Conservation (phyloP, 2,888 invertebrate genomes). For the Machimus rusticus region DNA sequence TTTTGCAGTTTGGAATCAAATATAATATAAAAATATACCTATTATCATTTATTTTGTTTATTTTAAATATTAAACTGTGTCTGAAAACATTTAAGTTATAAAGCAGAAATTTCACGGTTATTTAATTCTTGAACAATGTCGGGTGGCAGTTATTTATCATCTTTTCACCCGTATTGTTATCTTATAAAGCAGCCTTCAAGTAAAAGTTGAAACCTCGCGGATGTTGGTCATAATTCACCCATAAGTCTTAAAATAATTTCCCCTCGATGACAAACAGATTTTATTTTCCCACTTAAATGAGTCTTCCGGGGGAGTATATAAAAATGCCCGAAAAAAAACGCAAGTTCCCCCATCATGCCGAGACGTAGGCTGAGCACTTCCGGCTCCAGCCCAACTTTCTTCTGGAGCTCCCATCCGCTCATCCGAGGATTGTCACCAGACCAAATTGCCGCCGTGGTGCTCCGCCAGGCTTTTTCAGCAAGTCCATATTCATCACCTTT, state of each 20-base stretch:
- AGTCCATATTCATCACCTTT: slow-evolving; percentile 18
- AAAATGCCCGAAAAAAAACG: not conserved
- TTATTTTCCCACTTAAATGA: not conserved
- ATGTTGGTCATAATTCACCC: not conserved
- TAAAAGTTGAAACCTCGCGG: not conserved
- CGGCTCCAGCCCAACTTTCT: not conserved
- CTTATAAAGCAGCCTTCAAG: not conserved
- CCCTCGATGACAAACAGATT: slow-evolving; percentile 19
- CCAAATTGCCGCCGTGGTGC: not conserved
- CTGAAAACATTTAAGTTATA: not conserved
- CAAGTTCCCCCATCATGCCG: not conserved
- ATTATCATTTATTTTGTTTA: not conserved
- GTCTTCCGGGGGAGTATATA: not conserved
- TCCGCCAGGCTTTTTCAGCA: not conserved
- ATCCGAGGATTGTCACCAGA: slow-evolving; percentile 11
- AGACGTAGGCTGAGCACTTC: not conserved
- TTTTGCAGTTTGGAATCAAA: too few relatives aligned
- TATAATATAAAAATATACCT: too few relatives aligned
- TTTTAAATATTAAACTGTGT: not conserved
- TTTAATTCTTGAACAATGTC: not conserved
- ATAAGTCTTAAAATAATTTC: not conserved
- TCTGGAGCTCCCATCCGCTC: not conserved
- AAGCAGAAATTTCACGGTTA: not conserved
- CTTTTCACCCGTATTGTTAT: not conserved
- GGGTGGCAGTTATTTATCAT: not conserved